Percentiles rank a stretch among this genome's conserved stretches.
Conservation (phyloP, 1,140 invertebrate species). For the Laodelphax striatellus region DNA sequence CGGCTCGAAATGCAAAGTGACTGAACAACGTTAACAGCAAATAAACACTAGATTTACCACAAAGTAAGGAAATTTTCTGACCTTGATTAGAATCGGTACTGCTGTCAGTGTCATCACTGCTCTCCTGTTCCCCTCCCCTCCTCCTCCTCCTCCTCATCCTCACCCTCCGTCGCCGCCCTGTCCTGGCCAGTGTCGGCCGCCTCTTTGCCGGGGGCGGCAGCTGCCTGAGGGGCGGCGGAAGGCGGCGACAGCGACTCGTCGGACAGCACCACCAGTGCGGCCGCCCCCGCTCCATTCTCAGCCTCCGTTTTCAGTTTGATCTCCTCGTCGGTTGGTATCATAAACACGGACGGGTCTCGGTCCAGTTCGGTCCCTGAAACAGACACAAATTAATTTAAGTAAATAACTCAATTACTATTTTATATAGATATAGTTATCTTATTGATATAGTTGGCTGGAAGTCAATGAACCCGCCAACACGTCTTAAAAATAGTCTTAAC, state of each 20-base stretch:
- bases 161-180: conserved; percentile 19
- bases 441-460: too few relatives aligned
- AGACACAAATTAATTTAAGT: too few relatives aligned
- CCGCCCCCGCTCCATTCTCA: neutral
- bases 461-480: too few relatives aligned
- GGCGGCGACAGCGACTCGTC: conserved; percentile 43
- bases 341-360: too few relatives aligned
- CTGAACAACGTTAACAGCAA: too few relatives aligned
- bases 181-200: conserved; percentile 25
- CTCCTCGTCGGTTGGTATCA: conserved; percentile 23
- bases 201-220: too few relatives aligned
- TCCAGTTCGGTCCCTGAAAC: too few relatives aligned
- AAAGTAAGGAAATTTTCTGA: neutral
- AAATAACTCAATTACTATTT: too few relatives aligned
- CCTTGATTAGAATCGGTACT: conserved; percentile 13
- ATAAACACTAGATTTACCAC: too few relatives aligned
- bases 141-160: conserved; percentile 33
- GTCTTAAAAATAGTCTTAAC: too few relatives aligned
- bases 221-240: conserved; percentile 30
- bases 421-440: too few relatives aligned
- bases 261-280: conserved; percentile 30
- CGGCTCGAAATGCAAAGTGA: too few relatives aligned
- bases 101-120: conserved; percentile 6
- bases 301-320: conserved; percentile 33
- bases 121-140: conserved; percentile 19